Percentiles rank a stretch among this genome's conserved stretches.
Evolutionary conservation across 2,797 vertebrate species (phyloP).

Genomic region (Eospalax fontanierii): DNA sequence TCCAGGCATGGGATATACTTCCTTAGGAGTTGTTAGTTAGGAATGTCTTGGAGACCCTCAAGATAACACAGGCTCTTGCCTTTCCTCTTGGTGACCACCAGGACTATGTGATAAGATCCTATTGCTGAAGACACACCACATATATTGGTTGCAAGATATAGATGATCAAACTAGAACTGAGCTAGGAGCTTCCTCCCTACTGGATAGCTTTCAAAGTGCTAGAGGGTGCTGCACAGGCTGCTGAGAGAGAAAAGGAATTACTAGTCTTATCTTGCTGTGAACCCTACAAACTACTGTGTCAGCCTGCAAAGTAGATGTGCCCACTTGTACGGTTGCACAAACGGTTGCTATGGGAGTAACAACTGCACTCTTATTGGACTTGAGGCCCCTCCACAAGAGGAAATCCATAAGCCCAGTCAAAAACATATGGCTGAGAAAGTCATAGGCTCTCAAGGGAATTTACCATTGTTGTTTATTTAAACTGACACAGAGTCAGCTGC

Average conservation of each 20-base stretch:
- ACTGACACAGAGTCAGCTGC: background rate
- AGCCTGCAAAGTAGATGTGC: background rate
- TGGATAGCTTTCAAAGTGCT: background rate
- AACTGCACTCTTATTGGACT: background rate
- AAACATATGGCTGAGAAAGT: background rate
- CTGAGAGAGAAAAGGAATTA: background rate
- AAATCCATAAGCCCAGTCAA: background rate
- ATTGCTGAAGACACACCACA: background rate
- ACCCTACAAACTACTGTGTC: background rate
- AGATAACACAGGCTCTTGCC: background rate
- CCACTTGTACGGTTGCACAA: too few species aligned
- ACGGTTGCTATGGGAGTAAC: background rate
- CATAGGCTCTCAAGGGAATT: too few species aligned
- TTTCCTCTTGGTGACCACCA: background rate
- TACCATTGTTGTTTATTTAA: background rate
- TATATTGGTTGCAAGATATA: background rate
- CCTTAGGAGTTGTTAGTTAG: background rate
- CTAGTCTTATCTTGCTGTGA: background rate
- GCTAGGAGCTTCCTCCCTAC: background rate
- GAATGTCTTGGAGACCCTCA: background rate
- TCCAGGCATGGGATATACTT: background rate
- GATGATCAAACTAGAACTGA: background rate
- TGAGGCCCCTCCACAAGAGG: background rate
- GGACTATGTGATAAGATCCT: background rate
- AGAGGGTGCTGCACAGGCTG: background rate